Evolutionary conservation across 2,113 vertebrate genomes (phyloP), one percentile per base, ranked within the genome.

Genomic region (Anolis sagrei): DNA sequence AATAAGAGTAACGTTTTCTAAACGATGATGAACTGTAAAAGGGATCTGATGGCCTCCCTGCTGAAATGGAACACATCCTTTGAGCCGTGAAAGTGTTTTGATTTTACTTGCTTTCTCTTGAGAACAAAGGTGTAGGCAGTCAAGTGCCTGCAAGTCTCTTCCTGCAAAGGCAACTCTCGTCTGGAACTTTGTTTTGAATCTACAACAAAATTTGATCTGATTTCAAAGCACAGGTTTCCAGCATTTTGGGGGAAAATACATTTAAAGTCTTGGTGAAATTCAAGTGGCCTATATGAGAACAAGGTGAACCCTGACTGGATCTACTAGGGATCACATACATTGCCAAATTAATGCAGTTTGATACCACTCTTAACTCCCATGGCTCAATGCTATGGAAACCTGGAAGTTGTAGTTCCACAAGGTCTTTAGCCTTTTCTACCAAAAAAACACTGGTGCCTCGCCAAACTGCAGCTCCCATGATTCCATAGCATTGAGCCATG

Each of bases 51-150:
- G 10, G 10, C 1, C n/a, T n/a, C n/a, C n/a, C 87, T 85, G 70
- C 23, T 78, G 75, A 54, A 58, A 58, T 13, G 16, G 36, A 85
- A 86, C 5, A 7, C 78, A n/a, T 6, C 85, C 83, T 83, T 49
- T 51, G 66, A 32, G 74, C 39, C 23, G 27, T 54, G 81, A 61
- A 77, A 13, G 3, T 11, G 81, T 39, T 91, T 83, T 10, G 72
- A 58, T 27, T 48, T 80, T 23, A 25, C 27, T 29, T 27, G 49
- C 49, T 61, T 44, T 51, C 48, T 79, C 25, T 32, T 29, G 62
- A 83, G 54, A 87, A 82, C 34, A 84, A 89, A 83, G 75, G 54
- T 29, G 64, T 11, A 81, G 86, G 75, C 44, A 81, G 27, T 49
- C 74, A 39, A 87, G 76, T 5, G 72, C n/a, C 8, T 19, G 29